These are phyloP conservation scores for Phenganax stokvisi DNA, from an alignment of 92 coral and sea anemone genomes.

Conservation along the genomic window DNA sequence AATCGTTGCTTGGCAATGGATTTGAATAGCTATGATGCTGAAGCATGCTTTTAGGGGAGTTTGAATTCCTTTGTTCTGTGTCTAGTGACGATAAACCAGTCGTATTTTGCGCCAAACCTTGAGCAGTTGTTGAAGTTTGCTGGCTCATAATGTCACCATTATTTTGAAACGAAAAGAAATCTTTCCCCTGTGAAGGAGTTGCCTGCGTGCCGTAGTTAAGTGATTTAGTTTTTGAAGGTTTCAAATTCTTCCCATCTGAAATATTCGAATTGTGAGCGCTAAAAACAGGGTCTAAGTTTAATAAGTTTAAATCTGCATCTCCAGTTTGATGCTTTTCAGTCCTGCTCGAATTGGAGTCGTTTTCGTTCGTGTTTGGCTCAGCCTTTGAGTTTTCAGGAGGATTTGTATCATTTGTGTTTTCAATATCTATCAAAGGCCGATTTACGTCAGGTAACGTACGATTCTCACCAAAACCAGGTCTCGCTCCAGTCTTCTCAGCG, in stretches of 20 bases:
- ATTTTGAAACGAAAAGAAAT: too few species aligned
- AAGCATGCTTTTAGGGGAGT: background rate
- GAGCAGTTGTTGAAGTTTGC: background rate
- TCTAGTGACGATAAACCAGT: background rate
- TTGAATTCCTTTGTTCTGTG: background rate
- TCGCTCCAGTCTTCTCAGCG: constrained; percentile 19
- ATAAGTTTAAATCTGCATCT: background rate
- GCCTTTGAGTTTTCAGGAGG: background rate
- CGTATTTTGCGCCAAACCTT: background rate
- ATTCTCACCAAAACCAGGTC: background rate
- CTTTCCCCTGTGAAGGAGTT: too few species aligned
- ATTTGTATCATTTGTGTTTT: background rate
- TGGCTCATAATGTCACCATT: background rate
- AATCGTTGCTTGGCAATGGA: background rate
- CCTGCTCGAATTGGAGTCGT: background rate
- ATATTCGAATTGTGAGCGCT: background rate
- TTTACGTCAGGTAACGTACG: background rate
- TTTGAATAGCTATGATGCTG: background rate
- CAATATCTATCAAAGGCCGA: constrained; percentile 4
- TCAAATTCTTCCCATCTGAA: background rate
- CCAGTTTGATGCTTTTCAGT: constrained; percentile 1
- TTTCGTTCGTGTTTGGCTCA: background rate
- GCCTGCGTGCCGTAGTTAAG: too few species aligned
- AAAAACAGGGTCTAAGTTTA: background rate
- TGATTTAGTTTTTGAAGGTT: background rate